These are phyloP conservation scores for Dipus sagitta DNA, from an alignment of 2,797 vertebrate species.

Conservation along the genomic window DNA sequence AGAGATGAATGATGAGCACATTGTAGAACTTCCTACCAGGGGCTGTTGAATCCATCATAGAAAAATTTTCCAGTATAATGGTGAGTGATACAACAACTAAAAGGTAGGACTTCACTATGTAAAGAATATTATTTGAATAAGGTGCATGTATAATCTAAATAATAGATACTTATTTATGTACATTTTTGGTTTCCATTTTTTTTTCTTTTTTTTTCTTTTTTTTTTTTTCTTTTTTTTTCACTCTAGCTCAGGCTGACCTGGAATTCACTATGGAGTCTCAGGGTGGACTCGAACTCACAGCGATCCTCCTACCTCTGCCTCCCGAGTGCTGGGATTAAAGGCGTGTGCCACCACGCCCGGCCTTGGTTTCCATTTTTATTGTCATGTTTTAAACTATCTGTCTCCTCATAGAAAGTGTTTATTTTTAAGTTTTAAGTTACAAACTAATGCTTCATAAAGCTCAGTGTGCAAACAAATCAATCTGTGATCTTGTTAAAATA, in stretches of 20 bases:
- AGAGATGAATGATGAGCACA: constrained; percentile 20
- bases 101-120: background rate
- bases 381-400: background rate
- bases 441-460: background rate
- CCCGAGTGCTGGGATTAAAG: too few species aligned
- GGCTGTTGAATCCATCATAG: background rate
- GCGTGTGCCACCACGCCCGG: too few species aligned
- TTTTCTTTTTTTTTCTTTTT: too few species aligned
- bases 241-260: too few species aligned
- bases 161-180: background rate
- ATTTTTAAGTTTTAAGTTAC: constrained; percentile 27
- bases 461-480: constrained; percentile 29
- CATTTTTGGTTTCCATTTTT: too few species aligned
- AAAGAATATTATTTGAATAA: background rate
- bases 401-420: background rate
- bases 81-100: background rate
- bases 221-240: too few species aligned
- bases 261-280: too few species aligned
- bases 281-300: too few species aligned
- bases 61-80: background rate
- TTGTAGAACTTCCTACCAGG: background rate
- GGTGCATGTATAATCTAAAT: background rate
- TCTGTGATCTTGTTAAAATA: constrained; percentile 23
- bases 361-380: constrained; percentile 1
- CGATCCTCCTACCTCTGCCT: too few species aligned